phyloP scores from a whole-genome alignment of 2,888 invertebrate species.

The Sarcophaga rosellei region DNA sequence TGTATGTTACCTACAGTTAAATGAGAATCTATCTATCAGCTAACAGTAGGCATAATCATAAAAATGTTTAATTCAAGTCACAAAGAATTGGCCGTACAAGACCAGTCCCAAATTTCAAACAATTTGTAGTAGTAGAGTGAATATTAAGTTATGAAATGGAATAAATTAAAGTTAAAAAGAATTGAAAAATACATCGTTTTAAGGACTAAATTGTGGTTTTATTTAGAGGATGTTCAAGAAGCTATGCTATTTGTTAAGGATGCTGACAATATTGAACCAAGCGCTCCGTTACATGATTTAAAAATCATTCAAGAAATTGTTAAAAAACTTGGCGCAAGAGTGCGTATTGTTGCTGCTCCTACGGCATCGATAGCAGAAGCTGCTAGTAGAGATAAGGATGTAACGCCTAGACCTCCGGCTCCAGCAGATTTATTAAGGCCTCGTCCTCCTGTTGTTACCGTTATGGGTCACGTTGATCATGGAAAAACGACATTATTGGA shows the following conservation, averaged over 20 bases:
- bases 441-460: conserved; percentile 96
- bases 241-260: conserved; percentile 86
- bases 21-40: no score
- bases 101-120: no score
- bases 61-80: no score
- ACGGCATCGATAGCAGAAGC: conserved; percentile 65
- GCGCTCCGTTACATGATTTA: conserved; percentile 85
- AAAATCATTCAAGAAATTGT: conserved; percentile 86
- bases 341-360: conserved; percentile 83
- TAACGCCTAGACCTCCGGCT: conserved; percentile 85
- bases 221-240: conserved; percentile 86
- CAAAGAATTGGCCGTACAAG: no score
- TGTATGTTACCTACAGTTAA: no score
- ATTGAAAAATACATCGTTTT: no score
- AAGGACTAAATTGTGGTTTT: neutral
- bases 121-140: no score
- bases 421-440: conserved; percentile 85
- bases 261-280: conserved; percentile 82
- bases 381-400: conserved; percentile 82
- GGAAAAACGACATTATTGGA: conserved; percentile 99
- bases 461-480: conserved; percentile 99
- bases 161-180: no score
- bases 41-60: no score
- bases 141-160: no score
- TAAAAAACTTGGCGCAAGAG: conserved; percentile 86